Evolutionary conservation across 2,888 invertebrate genomes (phyloP), one percentile per base, ranked within the genome.

Genomic region (Trachelus iudaicus): DNA sequence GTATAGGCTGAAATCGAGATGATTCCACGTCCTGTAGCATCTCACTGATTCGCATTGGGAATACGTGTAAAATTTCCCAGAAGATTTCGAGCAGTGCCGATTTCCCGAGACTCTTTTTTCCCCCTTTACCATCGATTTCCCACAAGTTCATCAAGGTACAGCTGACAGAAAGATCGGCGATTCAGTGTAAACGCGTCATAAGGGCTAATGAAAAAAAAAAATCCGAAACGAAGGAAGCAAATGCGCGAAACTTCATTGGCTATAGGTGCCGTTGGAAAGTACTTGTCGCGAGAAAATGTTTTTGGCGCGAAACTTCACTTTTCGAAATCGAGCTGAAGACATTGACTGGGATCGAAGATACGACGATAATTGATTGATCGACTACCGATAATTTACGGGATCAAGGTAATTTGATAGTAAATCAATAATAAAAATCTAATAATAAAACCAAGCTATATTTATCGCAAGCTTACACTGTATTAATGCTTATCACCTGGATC

Each of bases 261-360:
- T 77, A 77, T 81, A 83, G 83, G 83, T 83, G 75, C 81, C 77
- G 74, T n/a, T 75, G 81, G 80, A 83, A 85, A 81, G 81, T 82
- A 82, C 81, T 83, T 84, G 84, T 81, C 84, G 82, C 85, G 83
- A 83, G 82, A 85, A 85, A 83, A 83, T 82, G 82, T 84, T 80
- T 82, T 78, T 35, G 3, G 3, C 79, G 75, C 78, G 79, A 78
- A 84, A 83, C 76, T 79, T 82, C 74, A 71, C 76, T 78, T 77
- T 79, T 75, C 76, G 79, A 33, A 23, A 56, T 56, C 23, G 56
- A 23, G 2, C 56, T 0, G 9, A 56, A 56, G 2, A 9, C 0
- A 9, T 9, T 56, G 9, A 2, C 9, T 6, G 0, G 23, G 23
- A 56, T 56, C 9, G 56, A 40, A 40, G 23, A 9, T 40, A 40